Evolutionary conservation across 2,113 vertebrate species (phyloP), one percentile per base, ranked within the genome.

Genomic region (Gulo gulo): DNA sequence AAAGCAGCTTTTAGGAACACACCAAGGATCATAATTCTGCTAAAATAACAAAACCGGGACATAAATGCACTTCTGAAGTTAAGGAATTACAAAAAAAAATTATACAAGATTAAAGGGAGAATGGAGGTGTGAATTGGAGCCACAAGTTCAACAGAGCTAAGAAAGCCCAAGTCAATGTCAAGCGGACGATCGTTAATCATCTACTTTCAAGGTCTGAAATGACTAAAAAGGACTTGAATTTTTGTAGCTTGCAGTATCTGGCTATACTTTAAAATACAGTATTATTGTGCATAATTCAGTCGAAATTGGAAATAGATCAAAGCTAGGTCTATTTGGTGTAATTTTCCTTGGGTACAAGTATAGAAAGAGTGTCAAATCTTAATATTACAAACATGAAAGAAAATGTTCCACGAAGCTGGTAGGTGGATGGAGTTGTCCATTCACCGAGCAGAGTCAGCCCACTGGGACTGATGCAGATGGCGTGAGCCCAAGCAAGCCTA

Each of bases 281-380:
- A 73, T 90, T 96, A 81, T 86, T 97, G 63, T 81, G 39, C 31
- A 26, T 85, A 97, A 95, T 94, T 92, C 87, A 95, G 50, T 63
- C 29, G 74, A 94, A 97, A 97, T 4, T 89, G 24, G 92, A 97
- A 96, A 73, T 1, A 96, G 73, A 67, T 85, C 87, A 98, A 98
- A 98, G 88, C 2, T n/a, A 45, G 20, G 84, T 76, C 71, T 36
- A 95, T 95, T 93, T 92, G 92, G 82, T 97, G 6, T 93, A 96
- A 94, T 97, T 96, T 87, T 76, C 73, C 82, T 81, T 0, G 9
- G 63, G 12, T 59, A 95, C 97, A 50, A 95, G 93, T 85, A 14
- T 4, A 93, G 74, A 55, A 59, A 36, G 92, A 55, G 91, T 55
- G 73, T 39, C 85, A 76, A 94, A 79, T 42, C 45, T 94, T 79